Evolutionary conservation across 2,888 invertebrate species (phyloP).

Genomic region (Aradus depressus): DNA sequence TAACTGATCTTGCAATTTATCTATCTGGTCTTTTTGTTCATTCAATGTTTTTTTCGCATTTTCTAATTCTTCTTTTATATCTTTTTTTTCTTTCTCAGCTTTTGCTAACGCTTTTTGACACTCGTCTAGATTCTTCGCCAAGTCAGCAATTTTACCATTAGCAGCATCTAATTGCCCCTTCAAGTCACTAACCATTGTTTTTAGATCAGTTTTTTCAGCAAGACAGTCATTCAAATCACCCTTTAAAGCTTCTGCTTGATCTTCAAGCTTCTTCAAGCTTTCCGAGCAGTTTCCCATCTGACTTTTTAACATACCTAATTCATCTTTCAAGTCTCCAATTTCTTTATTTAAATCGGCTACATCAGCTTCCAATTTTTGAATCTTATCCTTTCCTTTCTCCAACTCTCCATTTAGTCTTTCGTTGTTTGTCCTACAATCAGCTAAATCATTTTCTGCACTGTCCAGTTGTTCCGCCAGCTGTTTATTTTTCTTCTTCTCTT

Average conservation of each 20-base stretch:
- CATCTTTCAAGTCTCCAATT: background rate
- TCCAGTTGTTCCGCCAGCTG: background rate
- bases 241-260: background rate
- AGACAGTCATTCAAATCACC: too few relatives aligned
- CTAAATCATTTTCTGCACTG: background rate
- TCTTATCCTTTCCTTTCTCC: slow-evolving; percentile 3
- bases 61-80: too few relatives aligned
- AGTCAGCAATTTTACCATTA: too few relatives aligned
- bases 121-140: too few relatives aligned
- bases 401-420: slow-evolving; percentile 5
- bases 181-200: too few relatives aligned
- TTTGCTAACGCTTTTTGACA: too few relatives aligned
- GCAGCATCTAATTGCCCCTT: too few relatives aligned
- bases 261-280: slow-evolving; percentile 5
- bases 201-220: too few relatives aligned
- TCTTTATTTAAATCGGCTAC: background rate
- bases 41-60: too few relatives aligned
- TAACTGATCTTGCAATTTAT: too few relatives aligned
- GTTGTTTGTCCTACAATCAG: slow-evolving; percentile 1
- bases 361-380: background rate
- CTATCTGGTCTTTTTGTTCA: too few relatives aligned
- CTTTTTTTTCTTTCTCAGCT: too few relatives aligned
- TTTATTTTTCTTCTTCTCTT: background rate
- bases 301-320: background rate
- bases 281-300: background rate